Conservation (phyloP, 2,113 vertebrate genomes). For the Ornithorhynchus anatinus region DNA sequence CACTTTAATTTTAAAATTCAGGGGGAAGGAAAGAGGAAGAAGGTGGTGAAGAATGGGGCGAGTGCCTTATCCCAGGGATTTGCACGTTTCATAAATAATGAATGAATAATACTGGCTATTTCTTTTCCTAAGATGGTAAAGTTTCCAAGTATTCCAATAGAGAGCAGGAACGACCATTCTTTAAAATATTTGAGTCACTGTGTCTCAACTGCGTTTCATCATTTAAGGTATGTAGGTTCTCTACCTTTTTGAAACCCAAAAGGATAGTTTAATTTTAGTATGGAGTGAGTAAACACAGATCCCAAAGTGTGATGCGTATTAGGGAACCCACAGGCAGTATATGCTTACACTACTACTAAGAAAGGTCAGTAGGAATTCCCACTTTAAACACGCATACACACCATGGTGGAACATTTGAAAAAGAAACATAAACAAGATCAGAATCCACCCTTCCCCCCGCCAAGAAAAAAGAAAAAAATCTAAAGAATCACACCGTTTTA, state of each 20-base stretch:
- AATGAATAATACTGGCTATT: background rate
- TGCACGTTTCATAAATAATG: background rate
- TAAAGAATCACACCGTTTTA: no score
- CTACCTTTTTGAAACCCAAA: background rate
- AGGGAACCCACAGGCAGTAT: no score
- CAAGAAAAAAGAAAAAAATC: no score
- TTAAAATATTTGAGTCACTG: background rate
- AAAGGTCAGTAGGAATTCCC: accelerated
- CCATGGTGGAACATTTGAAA: no score
- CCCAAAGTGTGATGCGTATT: accelerated
- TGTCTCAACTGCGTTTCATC: background rate
- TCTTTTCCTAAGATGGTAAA: background rate
- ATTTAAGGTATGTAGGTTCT: background rate
- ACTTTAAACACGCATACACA: background rate
- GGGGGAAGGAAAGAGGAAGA: no score
- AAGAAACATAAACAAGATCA: no score
- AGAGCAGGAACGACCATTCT: no score
- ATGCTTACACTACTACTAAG: background rate
- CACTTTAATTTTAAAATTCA: no score
- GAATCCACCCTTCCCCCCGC: no score
- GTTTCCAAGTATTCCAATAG: no score
- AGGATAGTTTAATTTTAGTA: accelerated
- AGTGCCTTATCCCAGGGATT: accelerated
- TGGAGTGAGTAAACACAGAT: background rate
- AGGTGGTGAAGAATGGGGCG: no score